Conservation (phyloP, 2,797 vertebrate genomes). For the Anguilla pacifica region DNA sequence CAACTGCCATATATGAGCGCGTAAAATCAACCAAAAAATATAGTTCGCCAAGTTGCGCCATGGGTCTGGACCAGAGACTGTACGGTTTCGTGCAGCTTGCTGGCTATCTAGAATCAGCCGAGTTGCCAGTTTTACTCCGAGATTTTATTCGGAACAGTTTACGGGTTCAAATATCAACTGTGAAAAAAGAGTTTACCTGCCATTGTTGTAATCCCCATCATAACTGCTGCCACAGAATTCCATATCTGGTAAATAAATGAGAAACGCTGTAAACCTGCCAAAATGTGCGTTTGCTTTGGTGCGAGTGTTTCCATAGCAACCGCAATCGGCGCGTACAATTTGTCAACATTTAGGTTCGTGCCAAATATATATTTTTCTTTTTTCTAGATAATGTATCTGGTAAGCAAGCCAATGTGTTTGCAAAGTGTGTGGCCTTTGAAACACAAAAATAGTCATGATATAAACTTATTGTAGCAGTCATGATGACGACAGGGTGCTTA, state of each 20-base stretch:
- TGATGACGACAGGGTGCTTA: background rate
- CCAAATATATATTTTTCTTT: constrained; percentile 20
- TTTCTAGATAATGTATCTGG: constrained; percentile 3
- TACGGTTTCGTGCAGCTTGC: background rate
- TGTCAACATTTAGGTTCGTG: constrained; percentile 29
- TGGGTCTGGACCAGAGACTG: no score
- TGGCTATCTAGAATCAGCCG: background rate
- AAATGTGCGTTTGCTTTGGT: background rate
- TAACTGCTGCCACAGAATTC: constrained; percentile 77
- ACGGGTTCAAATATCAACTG: background rate
- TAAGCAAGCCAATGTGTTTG: background rate
- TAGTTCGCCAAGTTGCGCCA: no score
- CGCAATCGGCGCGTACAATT: background rate
- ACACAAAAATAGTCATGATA: background rate
- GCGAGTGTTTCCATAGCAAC: constrained; percentile 62
- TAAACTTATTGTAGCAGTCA: background rate
- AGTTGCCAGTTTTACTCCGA: background rate
- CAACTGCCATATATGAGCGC: no score
- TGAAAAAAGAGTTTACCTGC: constrained; percentile 69
- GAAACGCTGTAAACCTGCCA: background rate
- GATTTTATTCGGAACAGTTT: background rate
- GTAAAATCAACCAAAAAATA: no score
- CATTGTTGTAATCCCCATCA: constrained; percentile 67
- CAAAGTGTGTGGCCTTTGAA: background rate
- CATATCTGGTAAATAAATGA: constrained; percentile 59